Percentiles rank a stretch among this genome's conserved stretches.
phyloP scores from a whole-genome alignment of 2,888 invertebrate species.

The Andrena bucephala region DNA sequence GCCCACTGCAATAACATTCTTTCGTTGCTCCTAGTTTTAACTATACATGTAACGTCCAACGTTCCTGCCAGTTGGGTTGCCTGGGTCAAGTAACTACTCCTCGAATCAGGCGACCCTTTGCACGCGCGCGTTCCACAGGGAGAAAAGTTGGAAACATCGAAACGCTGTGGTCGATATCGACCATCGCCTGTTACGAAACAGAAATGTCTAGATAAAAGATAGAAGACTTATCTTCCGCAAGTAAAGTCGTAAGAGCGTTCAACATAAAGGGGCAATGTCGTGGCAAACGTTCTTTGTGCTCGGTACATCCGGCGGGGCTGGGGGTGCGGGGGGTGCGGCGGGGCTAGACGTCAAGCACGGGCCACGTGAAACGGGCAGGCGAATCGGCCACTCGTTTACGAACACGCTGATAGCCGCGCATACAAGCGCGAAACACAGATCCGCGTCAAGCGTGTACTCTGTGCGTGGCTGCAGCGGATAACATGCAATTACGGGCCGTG shows the following conservation, averaged over 20 bases:
- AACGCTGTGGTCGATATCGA: no score
- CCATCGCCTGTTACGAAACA: no score
- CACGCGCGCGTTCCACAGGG: no score
- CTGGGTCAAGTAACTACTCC: no score
- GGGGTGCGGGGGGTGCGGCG: no score
- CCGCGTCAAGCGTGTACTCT: conserved; percentile 40
- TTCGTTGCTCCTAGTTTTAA: conserved; percentile 32
- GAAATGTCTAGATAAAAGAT: background rate
- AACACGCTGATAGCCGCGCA: conserved; percentile 53
- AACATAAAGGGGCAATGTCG: conserved; percentile 44
- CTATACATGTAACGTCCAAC: no score
- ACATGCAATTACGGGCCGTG: conserved; percentile 84
- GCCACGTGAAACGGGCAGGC: conserved; percentile 71
- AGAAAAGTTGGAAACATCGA: no score
- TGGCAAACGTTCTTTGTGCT: conserved; percentile 66
- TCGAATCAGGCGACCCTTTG: no score
- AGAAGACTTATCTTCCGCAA: conserved; percentile 29
- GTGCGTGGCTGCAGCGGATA: conserved; percentile 76
- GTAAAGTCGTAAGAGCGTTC: conserved; percentile 38
- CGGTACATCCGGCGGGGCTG: conserved; percentile 47
- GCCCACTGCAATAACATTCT: conserved; percentile 69
- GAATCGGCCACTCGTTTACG: conserved; percentile 64
- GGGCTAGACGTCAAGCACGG: conserved; percentile 56
- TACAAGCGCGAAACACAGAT: conserved; percentile 24
- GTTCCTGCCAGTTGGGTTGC: background rate